Evolutionary conservation across 2,113 vertebrate species (phyloP).

Genomic region (Eleginops maclovinus): DNA sequence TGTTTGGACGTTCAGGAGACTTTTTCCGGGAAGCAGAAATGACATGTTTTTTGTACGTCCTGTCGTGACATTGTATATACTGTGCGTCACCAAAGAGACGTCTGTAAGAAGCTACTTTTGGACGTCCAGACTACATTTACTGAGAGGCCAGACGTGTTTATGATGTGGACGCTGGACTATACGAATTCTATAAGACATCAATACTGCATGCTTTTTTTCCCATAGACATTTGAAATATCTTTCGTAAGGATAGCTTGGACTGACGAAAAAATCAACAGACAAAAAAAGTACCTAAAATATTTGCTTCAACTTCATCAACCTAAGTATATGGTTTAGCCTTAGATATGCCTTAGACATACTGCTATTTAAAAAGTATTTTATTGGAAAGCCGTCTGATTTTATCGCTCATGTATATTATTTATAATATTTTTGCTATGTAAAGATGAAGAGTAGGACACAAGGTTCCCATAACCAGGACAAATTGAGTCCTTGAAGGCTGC

Average conservation of each 20-base stretch:
- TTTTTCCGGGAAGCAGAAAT: slow-evolving; percentile 1
- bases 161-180: not conserved
- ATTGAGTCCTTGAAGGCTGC: not conserved
- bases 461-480: too few species aligned
- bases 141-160: not conserved
- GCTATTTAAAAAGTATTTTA: not conserved
- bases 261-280: not conserved
- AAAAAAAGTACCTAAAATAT: not conserved
- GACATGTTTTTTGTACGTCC: not conserved
- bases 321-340: too few species aligned
- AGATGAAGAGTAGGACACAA: not conserved
- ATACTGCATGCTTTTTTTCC: not conserved
- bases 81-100: not conserved
- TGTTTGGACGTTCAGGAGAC: slow-evolving; percentile 26
- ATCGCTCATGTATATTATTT: not conserved
- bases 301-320: too few species aligned
- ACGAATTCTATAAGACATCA: not conserved
- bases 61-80: slow-evolving; percentile 1
- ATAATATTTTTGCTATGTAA: not conserved
- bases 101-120: slow-evolving; percentile 16
- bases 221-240: not conserved
- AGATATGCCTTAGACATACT: too few species aligned
- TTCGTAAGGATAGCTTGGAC: not conserved
- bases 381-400: not conserved
- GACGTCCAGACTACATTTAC: not conserved